Conservation (phyloP, 2,888 invertebrate species). For the Plutella xylostella region DNA sequence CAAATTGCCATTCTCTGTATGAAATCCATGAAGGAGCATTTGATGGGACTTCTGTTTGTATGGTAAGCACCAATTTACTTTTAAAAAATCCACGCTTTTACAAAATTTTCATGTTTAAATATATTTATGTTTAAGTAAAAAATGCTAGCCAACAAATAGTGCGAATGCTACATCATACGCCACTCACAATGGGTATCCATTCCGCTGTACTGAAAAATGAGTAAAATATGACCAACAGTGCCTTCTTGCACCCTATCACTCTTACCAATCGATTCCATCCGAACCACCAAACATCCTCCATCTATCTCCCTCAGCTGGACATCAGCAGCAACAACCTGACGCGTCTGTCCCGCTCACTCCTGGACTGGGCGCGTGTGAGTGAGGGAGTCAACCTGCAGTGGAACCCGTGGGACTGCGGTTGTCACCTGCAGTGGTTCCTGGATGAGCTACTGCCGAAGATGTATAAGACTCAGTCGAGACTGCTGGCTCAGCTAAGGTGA, state of each 20-base stretch:
- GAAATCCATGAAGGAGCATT: slow-evolving; percentile 57
- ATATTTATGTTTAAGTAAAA: no score
- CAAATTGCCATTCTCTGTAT: slow-evolving; percentile 48
- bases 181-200: no score
- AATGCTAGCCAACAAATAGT: no score
- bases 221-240: no score
- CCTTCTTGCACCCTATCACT: no score
- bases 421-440: slow-evolving; percentile 71
- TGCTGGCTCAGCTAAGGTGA: slow-evolving; percentile 66
- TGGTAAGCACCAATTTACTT: slow-evolving; percentile 54
- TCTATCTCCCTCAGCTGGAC: slow-evolving; percentile 52
- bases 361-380: slow-evolving; percentile 39
- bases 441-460: slow-evolving; percentile 60
- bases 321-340: slow-evolving; percentile 66
- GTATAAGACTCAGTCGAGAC: slow-evolving; percentile 45
- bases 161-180: no score
- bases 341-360: slow-evolving; percentile 39
- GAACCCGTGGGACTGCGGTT: slow-evolving; percentile 74
- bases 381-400: slow-evolving; percentile 66
- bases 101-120: no score
- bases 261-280: no score
- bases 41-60: slow-evolving; percentile 59
- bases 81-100: no score
- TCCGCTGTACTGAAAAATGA: no score
- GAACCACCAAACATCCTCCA: no score